These are phyloP conservation scores for Helogale parvula DNA, from an alignment of 2,113 vertebrate genomes.

Conservation along the genomic window DNA sequence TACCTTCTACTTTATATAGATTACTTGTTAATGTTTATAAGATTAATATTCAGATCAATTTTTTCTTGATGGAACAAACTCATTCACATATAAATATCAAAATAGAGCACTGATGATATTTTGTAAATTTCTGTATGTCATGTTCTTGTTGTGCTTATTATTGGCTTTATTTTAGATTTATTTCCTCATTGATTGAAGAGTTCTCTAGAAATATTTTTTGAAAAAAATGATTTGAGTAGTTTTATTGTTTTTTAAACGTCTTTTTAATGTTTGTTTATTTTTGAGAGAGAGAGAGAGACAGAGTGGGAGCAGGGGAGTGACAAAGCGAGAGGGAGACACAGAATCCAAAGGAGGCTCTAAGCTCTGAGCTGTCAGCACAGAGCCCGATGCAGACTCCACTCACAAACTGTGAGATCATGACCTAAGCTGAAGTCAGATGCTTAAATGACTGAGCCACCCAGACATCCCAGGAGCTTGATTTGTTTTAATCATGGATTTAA, in stretches of 20 bases:
- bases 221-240: not conserved
- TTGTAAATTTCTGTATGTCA: not conserved
- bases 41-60: not conserved
- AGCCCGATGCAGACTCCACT: too few species aligned
- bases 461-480: too few species aligned
- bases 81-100: not conserved
- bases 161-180: not conserved
- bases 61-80: not conserved
- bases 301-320: too few species aligned
- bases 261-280: too few species aligned
- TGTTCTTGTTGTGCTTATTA: not conserved
- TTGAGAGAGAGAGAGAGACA: too few species aligned
- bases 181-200: not conserved
- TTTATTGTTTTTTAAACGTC: not conserved
- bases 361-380: too few species aligned
- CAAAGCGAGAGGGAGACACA: too few species aligned
- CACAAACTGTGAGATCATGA: too few species aligned
- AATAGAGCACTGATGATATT: not conserved
- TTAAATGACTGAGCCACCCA: too few species aligned
- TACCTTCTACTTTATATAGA: not conserved
- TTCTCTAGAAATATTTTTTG: not conserved
- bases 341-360: too few species aligned
- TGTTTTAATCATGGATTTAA: not conserved
- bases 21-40: not conserved
- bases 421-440: too few species aligned